A percentile compares a stretch with the other conserved stretches of the same genome.
Conservation (phyloP, 2,797 vertebrate species). For the Erethizon dorsatum region DNA sequence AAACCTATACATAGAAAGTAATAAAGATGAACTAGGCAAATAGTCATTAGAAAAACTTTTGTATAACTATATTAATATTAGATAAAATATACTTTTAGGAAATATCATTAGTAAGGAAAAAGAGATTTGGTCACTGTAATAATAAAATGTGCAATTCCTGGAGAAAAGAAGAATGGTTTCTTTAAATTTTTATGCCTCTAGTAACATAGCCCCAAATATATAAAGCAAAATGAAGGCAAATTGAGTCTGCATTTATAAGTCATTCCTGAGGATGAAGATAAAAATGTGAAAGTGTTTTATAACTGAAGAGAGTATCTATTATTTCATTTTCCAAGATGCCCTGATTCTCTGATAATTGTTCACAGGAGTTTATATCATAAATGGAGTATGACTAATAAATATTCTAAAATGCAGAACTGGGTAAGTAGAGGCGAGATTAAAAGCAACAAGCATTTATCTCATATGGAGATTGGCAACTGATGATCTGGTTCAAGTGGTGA, state of each 20-base stretch:
- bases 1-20: conserved; percentile 58
- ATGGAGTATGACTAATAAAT: conserved; percentile 64
- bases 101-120: conserved; percentile 12
- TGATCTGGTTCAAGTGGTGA: not conserved
- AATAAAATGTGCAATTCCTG: not conserved
- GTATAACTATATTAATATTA: conserved; percentile 39
- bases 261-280: conserved; percentile 63
- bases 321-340: conserved; percentile 25
- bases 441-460: conserved; percentile 50
- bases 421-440: conserved; percentile 41
- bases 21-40: conserved; percentile 50
- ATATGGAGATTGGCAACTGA: conserved; percentile 29
- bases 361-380: conserved; percentile 61
- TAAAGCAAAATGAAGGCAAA: conserved; percentile 26
- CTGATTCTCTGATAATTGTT: conserved; percentile 57
- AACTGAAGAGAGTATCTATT: conserved; percentile 52
- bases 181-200: conserved; percentile 42
- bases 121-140: not conserved
- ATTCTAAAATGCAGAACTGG: conserved; percentile 58
- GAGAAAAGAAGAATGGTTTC: conserved; percentile 62
- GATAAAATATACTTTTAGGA: conserved; percentile 19
- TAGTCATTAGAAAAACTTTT: conserved; percentile 21
- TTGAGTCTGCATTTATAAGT: conserved; percentile 22
- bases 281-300: conserved; percentile 66
- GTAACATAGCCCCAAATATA: conserved; percentile 25